These are phyloP conservation scores for Elaphurus davidianus DNA, from an alignment of 2,113 vertebrate species.

Conservation along the genomic window DNA sequence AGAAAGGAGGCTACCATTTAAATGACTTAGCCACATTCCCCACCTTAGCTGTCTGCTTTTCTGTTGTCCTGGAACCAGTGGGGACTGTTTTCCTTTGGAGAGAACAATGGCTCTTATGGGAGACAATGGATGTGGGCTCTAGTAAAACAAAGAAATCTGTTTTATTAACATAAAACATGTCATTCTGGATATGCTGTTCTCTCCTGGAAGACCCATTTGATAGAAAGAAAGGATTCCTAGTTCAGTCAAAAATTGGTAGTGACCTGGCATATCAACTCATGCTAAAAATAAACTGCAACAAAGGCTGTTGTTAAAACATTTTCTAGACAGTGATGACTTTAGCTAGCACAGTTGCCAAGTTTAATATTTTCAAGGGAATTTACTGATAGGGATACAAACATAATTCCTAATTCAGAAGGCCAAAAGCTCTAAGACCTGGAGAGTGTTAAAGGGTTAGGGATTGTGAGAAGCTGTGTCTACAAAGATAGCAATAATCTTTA, in stretches of 20 bases:
- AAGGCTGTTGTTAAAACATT: background rate
- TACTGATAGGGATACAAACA: background rate
- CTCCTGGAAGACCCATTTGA: background rate
- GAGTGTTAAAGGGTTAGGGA: background rate
- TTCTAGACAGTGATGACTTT: conserved; percentile 14
- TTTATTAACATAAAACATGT: background rate
- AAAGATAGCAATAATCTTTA: background rate
- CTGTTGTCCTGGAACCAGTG: background rate
- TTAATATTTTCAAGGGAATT: background rate
- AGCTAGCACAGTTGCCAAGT: background rate
- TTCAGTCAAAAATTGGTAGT: conserved; percentile 25
- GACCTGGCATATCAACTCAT: background rate
- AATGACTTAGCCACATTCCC: background rate
- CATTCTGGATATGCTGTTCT: background rate
- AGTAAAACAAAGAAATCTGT: background rate
- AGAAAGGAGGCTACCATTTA: background rate
- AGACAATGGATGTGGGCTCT: background rate
- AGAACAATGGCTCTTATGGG: background rate
- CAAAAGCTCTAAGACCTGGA: background rate
- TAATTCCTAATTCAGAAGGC: background rate
- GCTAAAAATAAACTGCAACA: background rate
- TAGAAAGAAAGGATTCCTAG: background rate
- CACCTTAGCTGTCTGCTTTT: background rate
- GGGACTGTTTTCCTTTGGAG: conserved; percentile 19
- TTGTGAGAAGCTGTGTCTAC: background rate